Conservation (phyloP, 2,797 vertebrate genomes). For the Sus cebifrons region DNA sequence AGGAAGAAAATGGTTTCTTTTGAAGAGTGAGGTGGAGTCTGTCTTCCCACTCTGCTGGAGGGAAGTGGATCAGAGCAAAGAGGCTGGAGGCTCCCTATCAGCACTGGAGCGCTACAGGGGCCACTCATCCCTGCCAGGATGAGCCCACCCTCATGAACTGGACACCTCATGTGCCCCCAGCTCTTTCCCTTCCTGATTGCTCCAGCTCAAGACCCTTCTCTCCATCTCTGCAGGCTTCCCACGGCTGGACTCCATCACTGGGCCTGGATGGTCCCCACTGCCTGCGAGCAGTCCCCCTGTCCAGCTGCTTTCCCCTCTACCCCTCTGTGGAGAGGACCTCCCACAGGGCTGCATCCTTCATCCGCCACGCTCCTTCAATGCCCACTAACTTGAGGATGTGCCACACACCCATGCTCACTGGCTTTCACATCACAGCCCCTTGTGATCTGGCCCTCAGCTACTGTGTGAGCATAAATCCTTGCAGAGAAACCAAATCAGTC, state of each 20-base stretch:
- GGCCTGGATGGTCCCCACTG: background rate
- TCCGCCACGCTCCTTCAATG: background rate
- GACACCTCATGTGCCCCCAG: accelerated
- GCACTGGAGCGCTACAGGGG: background rate
- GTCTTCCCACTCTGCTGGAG: background rate
- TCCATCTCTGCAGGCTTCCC: background rate
- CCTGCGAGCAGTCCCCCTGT: background rate
- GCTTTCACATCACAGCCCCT: background rate
- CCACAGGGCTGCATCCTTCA: background rate
- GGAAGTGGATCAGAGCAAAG: background rate
- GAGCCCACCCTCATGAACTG: background rate
- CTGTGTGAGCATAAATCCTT: background rate
- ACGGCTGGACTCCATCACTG: background rate
- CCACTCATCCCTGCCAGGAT: background rate
- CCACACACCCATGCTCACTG: background rate
- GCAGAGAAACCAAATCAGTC: background rate
- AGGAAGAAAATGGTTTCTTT: background rate
- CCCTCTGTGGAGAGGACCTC: background rate
- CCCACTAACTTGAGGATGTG: background rate
- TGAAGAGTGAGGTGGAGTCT: background rate
- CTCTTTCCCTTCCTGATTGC: background rate
- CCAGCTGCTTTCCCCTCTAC: background rate
- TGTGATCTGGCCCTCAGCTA: background rate
- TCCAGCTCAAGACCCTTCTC: background rate
- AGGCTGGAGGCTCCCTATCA: background rate